Base-by-base conservation (phyloP, 2,113 vertebrate species). In the Chaetops frenatus region DNA sequence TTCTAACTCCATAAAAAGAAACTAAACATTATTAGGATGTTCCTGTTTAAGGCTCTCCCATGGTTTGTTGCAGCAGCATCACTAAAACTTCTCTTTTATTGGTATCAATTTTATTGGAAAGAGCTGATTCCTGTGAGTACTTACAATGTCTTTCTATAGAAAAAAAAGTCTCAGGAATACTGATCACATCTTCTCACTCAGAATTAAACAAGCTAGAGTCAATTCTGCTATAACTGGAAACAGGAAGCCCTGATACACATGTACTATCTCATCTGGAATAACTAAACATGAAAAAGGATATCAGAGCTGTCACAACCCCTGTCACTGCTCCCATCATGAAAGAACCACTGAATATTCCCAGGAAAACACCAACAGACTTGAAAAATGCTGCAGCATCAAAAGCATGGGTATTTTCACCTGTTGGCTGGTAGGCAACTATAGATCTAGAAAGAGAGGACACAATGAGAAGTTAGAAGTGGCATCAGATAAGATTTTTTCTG, bases 341-440 rank as follows among this genome's bases (percentile, higher is more conserved):
- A 81, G 99, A 99, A 20, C 99, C 99, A 64, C 99, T 99, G 97
- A 99, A 99, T 95, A 99, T 99, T 40, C 99, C 99, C 87, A 99
- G 97, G 88, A 99, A 99, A 94, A 99, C 98, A 23, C 99, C 99
- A 47, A 99, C 99, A 2, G 98, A 99, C 96, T 99, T 99, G 97
- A 99, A 99, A 95, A 99, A 99, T 3, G 99, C 99, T 8, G 99
- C 97, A 36, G 99, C 99, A 62, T 99, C 99, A 62, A 99, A 99
- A 60, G 98, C 98, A 61, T 99, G 99, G 1, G 98, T 99, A 88
- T 99, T 99, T 40, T 98, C 97, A n/a, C 98, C 99, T 6, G 98
- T 98, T 40, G 99, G 99, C 93, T 99, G 99, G 96, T 99, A 99
- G 5, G 99, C 99, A 88, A 99, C 98, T 69, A 99, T 99, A 51